Evolutionary conservation across 1,140 invertebrate species (phyloP), one percentile per base, ranked within the genome.

Genomic region (Brachionus angularis): DNA sequence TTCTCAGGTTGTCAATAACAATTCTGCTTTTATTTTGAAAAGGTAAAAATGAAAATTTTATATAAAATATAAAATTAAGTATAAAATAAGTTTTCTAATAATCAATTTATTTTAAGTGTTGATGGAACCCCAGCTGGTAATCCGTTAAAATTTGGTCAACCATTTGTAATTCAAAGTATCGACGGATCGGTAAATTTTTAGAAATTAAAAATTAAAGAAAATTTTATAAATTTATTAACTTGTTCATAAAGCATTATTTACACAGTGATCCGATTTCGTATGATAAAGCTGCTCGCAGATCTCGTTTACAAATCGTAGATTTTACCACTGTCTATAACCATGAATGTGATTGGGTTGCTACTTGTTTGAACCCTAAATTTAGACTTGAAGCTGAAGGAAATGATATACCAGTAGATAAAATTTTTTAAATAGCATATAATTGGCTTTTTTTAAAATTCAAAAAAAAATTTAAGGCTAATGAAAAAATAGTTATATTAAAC

Each of bases 311-410:
- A 71, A 74, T 76, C 18, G 77, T 79, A 5, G 58, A 53, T 5
- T 75, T 79, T 29, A 75, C 77, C 7, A 25, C 53, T 10, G 73
- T 79, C 44, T 73, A 75, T 36, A 76, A 76, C 1, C 75, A 75
- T 50, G 72, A 79, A 16, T 76, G 76, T 33, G 74, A 78, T 62
- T 81, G 78, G 77, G 74, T 74, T 58, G 74, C 79, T 25, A 58
- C 77, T 14, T 75, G 76, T 72, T 76, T 75, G 7, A 76, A 81
- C 71, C 80, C 79, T 25, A 74, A 76, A 55, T 46, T 79, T n/a
- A 73, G 80, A 62, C 55, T 81, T 53, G 80, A 81, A 64, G 76
- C 75, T 73, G 80, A 81, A 74, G 74, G 75, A n/a, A 53, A 75
- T 39, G 77, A 78, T 25, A 78, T 81, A 10, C 74, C 75, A 27